These are phyloP conservation scores for Oreochromis tanganicae DNA, from an alignment of 2,113 vertebrate genomes.

Conservation along the genomic window DNA sequence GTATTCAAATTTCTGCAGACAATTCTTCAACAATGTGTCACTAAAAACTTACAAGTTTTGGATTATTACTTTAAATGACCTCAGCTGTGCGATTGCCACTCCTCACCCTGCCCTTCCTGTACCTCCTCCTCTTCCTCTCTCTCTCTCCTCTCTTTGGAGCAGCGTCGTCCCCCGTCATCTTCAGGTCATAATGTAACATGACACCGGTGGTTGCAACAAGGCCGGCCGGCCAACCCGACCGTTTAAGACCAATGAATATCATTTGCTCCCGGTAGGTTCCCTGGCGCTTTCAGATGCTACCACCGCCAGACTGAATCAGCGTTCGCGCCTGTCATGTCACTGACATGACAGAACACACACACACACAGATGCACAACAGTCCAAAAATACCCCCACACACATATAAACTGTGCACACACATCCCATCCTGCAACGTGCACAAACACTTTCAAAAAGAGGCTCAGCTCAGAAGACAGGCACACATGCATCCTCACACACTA, in stretches of 20 bases:
- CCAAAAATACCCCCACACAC: background rate
- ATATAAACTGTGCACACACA: background rate
- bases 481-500: conserved; percentile 25
- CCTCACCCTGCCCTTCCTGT: background rate
- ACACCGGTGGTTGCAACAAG: conserved; percentile 67
- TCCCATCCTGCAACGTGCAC: background rate
- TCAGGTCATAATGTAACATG: conserved; percentile 75
- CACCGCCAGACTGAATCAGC: conserved; percentile 69
- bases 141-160: conserved; percentile 10
- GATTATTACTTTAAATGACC: conserved; percentile 14
- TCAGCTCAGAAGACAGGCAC: background rate
- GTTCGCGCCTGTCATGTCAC: conserved; percentile 63
- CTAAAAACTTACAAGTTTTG: background rate
- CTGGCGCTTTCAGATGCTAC: conserved; percentile 55
- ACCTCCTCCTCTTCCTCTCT: background rate
- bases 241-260: conserved; percentile 78
- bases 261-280: conserved; percentile 70
- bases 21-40: background rate
- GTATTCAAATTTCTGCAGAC: background rate
- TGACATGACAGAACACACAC: conserved; percentile 51
- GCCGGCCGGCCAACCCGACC: conserved; percentile 60
- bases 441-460: conserved; percentile 5
- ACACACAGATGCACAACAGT: background rate
- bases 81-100: background rate
- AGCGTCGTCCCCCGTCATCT: conserved; percentile 54